Base-by-base conservation (phyloP, 2,888 invertebrate genomes). In the Anticlea derivata region DNA sequence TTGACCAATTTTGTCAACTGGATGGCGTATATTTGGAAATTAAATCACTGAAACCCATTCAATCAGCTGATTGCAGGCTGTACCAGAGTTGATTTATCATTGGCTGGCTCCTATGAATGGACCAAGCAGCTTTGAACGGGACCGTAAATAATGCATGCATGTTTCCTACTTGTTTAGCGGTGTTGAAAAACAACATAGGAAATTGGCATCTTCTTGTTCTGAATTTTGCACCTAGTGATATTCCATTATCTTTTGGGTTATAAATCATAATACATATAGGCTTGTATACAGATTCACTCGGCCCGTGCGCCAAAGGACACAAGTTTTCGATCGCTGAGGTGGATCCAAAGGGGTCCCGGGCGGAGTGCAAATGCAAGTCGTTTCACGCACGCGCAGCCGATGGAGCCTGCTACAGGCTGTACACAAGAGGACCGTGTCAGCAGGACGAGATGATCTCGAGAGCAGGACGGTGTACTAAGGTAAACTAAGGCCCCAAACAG, bases 341-440 rank as follows among this genome's bases (percentile, higher is more conserved):
- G 33, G 78, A 83, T 0, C 64, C 78, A 0, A 65, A 64, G 5
- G 83, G 81, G 0, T 78, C 83, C 0, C 85, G 82, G 0, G 95
- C 94, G 0, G 85, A 89, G 57, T 96, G 96, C 63, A 80, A 84
- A 31, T 96, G 96, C 78, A 95, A 95, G 83, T 87, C 92, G 0
- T 93, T 93, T 61, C 94, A 96, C 70, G 86, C 89, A 1, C 68
- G 82, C 1, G 91, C 75, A n/a, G 68, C 65, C 0, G 92, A 93
- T 50, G 94, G 94, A 0, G 85, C 92, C 0, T 97, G 97, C 75
- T 96, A 96, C 79, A 87, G 96, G 8, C 91, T 95, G 0, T 95
- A 94, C 71, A 96, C 97, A 0, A 92, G 94, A 56, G 97, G 96
- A 0, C 96, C 96, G 0, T 97, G 97, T 69, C 91, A 83, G 0